Base-by-base conservation (phyloP, 2,888 invertebrate species). In the Meta bourneti region DNA sequence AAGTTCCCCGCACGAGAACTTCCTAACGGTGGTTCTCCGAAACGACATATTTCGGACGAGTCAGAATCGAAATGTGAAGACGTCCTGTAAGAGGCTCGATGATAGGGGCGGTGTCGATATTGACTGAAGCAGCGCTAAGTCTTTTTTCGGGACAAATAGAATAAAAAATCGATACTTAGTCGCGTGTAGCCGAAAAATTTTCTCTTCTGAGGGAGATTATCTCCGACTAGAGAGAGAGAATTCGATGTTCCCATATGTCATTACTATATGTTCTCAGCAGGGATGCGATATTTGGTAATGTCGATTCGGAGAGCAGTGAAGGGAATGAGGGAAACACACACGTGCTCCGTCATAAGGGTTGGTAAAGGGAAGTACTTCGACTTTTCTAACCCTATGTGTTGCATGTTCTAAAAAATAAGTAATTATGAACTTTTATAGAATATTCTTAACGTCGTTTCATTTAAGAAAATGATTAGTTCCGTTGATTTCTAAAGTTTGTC, bases 161-260 rank as follows among this genome's bases (percentile, higher is more conserved):
- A 61, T 85, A 52, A 34, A 75, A 85, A 61, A 85, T 85, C 85
- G 54, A 85, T 85, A 77, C 54, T 61, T 54, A 20, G 69, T 80
- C 69, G 52, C 48, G 19, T 80, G 80, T 34, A 16, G 19, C 20
- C 80, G 61, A 80, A 69, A 80, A 80, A 80, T 61, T 54, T 61
- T 61, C 61, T 69, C 69, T 80, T 69, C 52, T 11, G 34, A 69
- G 52, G 61, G 69, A 61, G 80, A 80, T 80, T 61, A 80, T 80
- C 69, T 52, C 61, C 20, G 69, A 6, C 11, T n/a, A n/a, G 61
- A 16, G 61, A 61, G 13, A 61, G 61, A 54, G 69, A 80, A 80
- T 80, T 20, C 69, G 61, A 20, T 80, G 69, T 80, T 80, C 69
- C 61, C 61, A 80, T 61, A 52, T 20, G 69, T 80, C 80, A 80